phyloP scores from a whole-genome alignment of 2,113 vertebrate species.

The Zeus faber region DNA sequence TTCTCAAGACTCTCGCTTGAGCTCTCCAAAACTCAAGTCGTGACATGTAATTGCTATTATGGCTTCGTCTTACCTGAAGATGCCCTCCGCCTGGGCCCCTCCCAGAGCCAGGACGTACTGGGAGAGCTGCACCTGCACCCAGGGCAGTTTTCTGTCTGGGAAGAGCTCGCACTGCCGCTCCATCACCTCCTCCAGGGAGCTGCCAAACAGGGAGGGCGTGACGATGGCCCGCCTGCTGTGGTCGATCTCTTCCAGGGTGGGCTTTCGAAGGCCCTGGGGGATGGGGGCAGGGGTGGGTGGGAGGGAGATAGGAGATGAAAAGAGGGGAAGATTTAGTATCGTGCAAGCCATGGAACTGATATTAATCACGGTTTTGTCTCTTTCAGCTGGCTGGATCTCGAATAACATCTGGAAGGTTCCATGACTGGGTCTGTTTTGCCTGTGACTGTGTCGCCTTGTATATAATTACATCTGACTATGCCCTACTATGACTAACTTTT shows the following conservation, averaged over 20 bases:
- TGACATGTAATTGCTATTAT: conserved; percentile 18
- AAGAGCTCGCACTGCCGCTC: conserved; percentile 81
- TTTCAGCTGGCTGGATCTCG: conserved; percentile 31
- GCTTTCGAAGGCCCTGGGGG: conserved; percentile 83
- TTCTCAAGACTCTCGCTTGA: no score
- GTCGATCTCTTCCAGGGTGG: conserved; percentile 83
- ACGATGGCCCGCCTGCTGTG: conserved; percentile 84
- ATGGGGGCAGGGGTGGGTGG: conserved; percentile 4
- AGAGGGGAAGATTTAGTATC: conserved; percentile 37
- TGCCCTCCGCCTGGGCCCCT: conserved; percentile 86
- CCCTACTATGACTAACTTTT: conserved; percentile 33
- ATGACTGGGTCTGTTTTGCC: conserved; percentile 47
- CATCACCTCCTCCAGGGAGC: conserved; percentile 89
- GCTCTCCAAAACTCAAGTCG: conserved; percentile 12
- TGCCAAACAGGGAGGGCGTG: conserved; percentile 85
- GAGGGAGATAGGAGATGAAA: neutral
- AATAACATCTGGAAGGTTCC: conserved; percentile 4
- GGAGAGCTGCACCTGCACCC: conserved; percentile 90
- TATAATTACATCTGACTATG: conserved; percentile 50
- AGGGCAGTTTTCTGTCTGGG: conserved; percentile 83
- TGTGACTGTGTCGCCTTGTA: conserved; percentile 32
- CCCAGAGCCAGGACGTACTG: conserved; percentile 85
- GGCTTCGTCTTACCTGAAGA: conserved; percentile 82
- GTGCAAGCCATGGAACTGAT: no score
- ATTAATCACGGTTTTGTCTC: conserved; percentile 31